Conservation (phyloP, 2,797 vertebrate species). For the Sebastiscus tertius region DNA sequence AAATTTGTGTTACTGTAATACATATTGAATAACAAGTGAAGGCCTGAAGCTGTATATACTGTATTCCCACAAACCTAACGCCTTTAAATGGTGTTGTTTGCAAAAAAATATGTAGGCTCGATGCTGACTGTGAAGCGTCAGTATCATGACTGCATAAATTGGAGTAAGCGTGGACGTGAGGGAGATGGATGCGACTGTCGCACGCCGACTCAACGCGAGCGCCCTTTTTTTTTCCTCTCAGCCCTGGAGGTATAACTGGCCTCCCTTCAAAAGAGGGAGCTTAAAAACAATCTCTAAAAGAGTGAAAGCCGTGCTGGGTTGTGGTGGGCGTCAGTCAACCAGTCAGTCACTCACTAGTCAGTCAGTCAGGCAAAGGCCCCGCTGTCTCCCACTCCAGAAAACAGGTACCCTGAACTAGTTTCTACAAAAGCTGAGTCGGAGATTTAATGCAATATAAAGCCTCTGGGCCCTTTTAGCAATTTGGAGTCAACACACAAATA, state of each 20-base stretch:
- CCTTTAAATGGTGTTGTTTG: constrained; percentile 17
- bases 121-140: constrained; percentile 29
- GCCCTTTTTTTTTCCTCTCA: neutral
- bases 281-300: constrained; percentile 67
- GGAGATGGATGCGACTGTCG: constrained; percentile 58
- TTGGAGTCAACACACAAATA: constrained; percentile 80
- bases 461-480: constrained; percentile 79
- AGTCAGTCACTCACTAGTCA: constrained; percentile 55
- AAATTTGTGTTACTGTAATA: neutral
- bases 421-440: constrained; percentile 73
- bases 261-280: constrained; percentile 62
- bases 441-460: constrained; percentile 76
- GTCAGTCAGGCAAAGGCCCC: constrained; percentile 40
- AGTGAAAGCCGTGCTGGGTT: constrained; percentile 44
- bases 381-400: constrained; percentile 63
- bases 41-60: neutral
- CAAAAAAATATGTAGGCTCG: constrained; percentile 19
- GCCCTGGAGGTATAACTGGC: constrained; percentile 63
- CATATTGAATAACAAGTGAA: neutral
- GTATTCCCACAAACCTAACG: neutral
- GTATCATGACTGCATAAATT: constrained; percentile 44
- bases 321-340: constrained; percentile 67
- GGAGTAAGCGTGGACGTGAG: constrained; percentile 27
- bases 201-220: constrained; percentile 32
- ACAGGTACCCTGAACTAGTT: constrained; percentile 76